Percentiles rank a stretch among this genome's conserved stretches.
Conservation (phyloP, 2,888 invertebrate genomes). For the Marronus borbonicus region DNA sequence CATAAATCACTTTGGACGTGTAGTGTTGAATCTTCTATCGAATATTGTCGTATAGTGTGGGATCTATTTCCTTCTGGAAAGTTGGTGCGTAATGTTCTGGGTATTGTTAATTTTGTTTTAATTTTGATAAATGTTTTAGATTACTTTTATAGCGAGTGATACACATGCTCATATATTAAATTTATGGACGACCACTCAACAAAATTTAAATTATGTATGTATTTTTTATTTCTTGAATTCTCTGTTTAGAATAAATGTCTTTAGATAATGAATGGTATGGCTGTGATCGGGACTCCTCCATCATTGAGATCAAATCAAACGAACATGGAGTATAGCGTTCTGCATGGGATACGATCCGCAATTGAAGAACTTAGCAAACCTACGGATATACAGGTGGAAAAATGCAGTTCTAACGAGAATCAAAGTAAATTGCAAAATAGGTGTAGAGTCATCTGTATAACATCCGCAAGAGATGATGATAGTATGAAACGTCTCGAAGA, state of each 20-base stretch:
- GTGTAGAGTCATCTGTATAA: slow-evolving; percentile 92
- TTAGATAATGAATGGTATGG: slow-evolving; percentile 87
- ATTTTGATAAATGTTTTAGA: slow-evolving; percentile 71
- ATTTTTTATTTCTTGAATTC: neutral
- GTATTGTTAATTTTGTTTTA: slow-evolving; percentile 15
- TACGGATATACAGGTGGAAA: slow-evolving; percentile 82
- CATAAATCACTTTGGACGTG: slow-evolving; percentile 97
- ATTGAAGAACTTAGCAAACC: slow-evolving; percentile 89
- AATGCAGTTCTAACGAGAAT: slow-evolving; percentile 69
- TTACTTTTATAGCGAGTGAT: slow-evolving; percentile 91
- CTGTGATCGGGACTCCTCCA: slow-evolving; percentile 86
- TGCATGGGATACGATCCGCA: slow-evolving; percentile 89
- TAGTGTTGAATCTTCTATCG: slow-evolving; percentile 94
- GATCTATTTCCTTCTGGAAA: slow-evolving; percentile 95
- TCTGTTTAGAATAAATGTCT: slow-evolving; percentile 34
- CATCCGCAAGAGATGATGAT: slow-evolving; percentile 89
- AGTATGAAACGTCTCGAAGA: slow-evolving; percentile 90
- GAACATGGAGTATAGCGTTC: slow-evolving; percentile 80
- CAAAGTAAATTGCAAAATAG: slow-evolving; percentile 71
- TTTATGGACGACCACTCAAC: slow-evolving; percentile 87
- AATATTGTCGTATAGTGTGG: slow-evolving; percentile 97
- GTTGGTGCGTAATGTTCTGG: slow-evolving; percentile 75
- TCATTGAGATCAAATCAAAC: slow-evolving; percentile 71
- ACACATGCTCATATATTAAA: slow-evolving; percentile 88
- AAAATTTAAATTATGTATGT: slow-evolving; percentile 88